Conservation (phyloP, 2,797 vertebrate species). For the Darevskia mixta region DNA sequence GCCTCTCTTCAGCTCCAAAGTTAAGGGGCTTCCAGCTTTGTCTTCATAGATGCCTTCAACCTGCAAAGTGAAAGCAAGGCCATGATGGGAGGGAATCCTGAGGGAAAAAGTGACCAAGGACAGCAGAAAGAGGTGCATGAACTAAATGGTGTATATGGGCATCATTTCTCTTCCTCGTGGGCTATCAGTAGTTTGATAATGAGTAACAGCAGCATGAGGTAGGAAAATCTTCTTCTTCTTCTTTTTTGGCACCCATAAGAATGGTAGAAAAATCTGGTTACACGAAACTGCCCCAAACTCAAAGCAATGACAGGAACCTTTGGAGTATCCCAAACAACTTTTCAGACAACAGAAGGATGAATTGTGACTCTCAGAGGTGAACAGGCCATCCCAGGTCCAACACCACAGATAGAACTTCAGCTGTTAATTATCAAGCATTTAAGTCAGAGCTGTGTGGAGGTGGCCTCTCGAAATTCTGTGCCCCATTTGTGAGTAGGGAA, state of each 20-base stretch:
- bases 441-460: too few relatives aligned
- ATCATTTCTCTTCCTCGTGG: neutral
- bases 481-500: too few relatives aligned
- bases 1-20: constrained; percentile 71
- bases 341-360: neutral
- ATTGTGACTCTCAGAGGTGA: neutral
- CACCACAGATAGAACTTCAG: neutral
- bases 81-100: neutral
- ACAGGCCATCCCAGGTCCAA: neutral
- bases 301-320: neutral
- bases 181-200: neutral
- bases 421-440: neutral
- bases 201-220: neutral
- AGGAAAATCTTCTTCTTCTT: neutral
- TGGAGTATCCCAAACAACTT: neutral
- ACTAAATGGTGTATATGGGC: neutral
- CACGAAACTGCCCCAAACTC: neutral
- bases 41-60: constrained; percentile 57
- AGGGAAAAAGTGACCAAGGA: neutral
- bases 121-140: neutral
- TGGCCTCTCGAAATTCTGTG: too few relatives aligned
- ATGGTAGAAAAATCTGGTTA: too few relatives aligned
- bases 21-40: constrained; percentile 28
- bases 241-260: neutral
- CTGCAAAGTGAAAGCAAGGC: constrained; percentile 44